Percentiles rank a stretch among this genome's conserved stretches.
Conservation (phyloP, 1,140 invertebrate genomes). For the Pachyrhynchus sulphureomaculatus region DNA sequence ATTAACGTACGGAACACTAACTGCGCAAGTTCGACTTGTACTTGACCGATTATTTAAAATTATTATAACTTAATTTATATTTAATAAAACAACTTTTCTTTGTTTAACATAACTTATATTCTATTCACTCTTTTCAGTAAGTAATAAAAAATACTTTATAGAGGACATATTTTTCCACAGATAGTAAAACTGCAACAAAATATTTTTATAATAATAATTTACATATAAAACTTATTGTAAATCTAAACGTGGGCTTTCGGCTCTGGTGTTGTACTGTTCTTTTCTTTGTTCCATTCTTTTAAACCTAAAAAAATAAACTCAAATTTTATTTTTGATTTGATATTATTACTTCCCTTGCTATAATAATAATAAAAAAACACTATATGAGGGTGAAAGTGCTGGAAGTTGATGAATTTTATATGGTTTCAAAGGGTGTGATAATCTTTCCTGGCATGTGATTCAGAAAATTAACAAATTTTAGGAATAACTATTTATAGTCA, state of each 20-base stretch:
- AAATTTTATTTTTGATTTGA: too few species aligned
- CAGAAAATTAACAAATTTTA: too few species aligned
- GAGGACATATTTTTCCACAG: conserved; percentile 23
- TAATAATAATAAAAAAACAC: neutral
- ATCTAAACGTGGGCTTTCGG: conserved; percentile 10
- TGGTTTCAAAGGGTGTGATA: too few species aligned
- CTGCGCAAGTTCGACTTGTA: too few species aligned
- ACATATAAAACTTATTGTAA: neutral
- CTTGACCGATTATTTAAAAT: too few species aligned
- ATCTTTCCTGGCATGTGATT: too few species aligned
- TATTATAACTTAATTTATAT: too few species aligned
- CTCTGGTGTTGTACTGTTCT: neutral
- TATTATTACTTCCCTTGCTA: neutral
- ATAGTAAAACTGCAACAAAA: neutral
- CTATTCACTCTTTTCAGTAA: conserved; percentile 19
- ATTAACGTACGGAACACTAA: too few species aligned
- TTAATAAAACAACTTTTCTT: neutral
- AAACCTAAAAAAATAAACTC: conserved; percentile 53
- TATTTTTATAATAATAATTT: conserved; percentile 2
- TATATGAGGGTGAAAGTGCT: neutral
- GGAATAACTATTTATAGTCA: too few species aligned
- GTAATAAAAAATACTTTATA: conserved; percentile 21
- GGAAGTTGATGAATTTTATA: too few species aligned
- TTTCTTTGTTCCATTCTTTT: conserved; percentile 89
- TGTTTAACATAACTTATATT: conserved; percentile 12